Evolutionary conservation across 64 coral and sea anemone species (phyloP).

Genomic region (Actinia tenebrosa): DNA sequence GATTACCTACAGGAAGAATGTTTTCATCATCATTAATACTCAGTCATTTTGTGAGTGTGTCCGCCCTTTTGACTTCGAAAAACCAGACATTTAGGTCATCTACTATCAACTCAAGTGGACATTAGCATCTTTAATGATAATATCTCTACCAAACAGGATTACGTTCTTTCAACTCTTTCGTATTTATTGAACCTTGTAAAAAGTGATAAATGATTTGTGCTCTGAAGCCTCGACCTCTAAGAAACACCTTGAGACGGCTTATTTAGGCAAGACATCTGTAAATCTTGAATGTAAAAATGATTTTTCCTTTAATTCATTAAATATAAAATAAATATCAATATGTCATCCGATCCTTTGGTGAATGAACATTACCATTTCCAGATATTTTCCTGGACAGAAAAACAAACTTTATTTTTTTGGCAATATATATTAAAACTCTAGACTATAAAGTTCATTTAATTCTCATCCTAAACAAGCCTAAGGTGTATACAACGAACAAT

Average conservation of each 20-base stretch:
- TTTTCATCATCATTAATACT: neutral
- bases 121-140: neutral
- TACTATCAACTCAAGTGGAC: neutral
- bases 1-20: neutral
- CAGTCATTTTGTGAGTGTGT: neutral
- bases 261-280: neutral
- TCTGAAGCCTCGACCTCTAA: neutral
- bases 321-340: no score
- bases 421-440: no score
- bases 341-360: no score
- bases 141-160: neutral
- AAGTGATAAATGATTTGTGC: neutral
- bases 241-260: neutral
- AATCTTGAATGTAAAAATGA: neutral
- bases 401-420: no score
- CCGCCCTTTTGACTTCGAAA: neutral
- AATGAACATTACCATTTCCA: no score
- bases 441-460: no score
- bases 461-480: no score
- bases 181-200: neutral
- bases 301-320: no score
- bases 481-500: no score
- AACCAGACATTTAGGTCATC: neutral
- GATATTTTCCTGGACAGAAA: no score
- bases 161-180: neutral